Evolutionary conservation across 2,113 vertebrate species (phyloP), one percentile per base, ranked within the genome.

Genomic region (Pao palembangensis): DNA sequence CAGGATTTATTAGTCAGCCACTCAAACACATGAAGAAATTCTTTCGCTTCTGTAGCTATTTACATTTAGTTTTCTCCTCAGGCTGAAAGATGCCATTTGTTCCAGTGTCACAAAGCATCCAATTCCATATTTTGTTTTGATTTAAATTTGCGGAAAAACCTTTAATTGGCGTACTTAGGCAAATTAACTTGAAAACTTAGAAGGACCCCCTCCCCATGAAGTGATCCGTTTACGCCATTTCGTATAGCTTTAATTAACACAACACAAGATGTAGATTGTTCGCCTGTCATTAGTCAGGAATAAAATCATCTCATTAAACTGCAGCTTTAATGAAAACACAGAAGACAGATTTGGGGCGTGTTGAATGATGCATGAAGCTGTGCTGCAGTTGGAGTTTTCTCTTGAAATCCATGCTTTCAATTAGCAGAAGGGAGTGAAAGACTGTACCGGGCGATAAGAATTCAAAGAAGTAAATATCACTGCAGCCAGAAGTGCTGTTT

Each of bases 221-320:
- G 55, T 21, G 6, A 67, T 78, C 69, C n/a, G 73, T 78, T 50
- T 31, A 11, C 57, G 66, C 13, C 59, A 64, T 76, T 76, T 74
- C 52, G 51, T 46, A 43, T 62, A 58, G 44, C 69, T 80, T 76
- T 86, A 84, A 86, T 82, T 75, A 84, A 62, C 58, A 53, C 55
- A 74, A 43, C 78, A 72, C 61, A 73, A 60, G 58, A 67, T 58
- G 55, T 58, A 21, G 55, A 57, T 75, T 80, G 79, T 66, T 76
- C 76, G 59, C 69, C 55, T 64, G 66, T 73, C 81, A 78, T 86
- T 74, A 79, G 57, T 43, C 1, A 61, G 60, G 60, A 79, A 74
- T 72, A 66, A 51, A 73, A 73, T 31, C 48, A 61, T 76, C 56
- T 71, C 44, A 66, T 79, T 77, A 69, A 68, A 61, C 73, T 41